Conservation (phyloP, 2,113 vertebrate species). For the Melospiza georgiana region DNA sequence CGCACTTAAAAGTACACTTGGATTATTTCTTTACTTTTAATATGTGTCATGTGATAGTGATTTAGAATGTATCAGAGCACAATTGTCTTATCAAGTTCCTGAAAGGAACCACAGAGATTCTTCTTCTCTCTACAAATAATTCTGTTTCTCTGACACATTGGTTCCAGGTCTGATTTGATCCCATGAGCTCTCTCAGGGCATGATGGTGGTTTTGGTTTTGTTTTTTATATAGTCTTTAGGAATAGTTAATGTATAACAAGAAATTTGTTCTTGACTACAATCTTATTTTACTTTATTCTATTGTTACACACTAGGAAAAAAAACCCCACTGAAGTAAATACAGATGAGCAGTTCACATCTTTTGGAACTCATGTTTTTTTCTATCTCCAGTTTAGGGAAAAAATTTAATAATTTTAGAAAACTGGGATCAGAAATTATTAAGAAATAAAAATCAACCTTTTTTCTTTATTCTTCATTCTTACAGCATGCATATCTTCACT, state of each 20-base stretch:
- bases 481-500: not conserved
- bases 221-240: not conserved
- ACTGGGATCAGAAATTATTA: not conserved
- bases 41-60: fast-evolving
- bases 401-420: not conserved
- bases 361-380: not conserved
- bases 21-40: not conserved
- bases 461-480: not conserved
- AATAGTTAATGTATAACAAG: not conserved
- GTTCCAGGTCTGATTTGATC: not conserved
- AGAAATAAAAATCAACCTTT: not conserved
- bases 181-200: not conserved
- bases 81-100: not conserved
- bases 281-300: not conserved
- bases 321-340: not conserved
- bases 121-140: not conserved
- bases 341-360: not conserved
- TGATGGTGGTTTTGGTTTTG: not conserved
- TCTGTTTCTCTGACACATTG: not conserved
- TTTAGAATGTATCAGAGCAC: not conserved
- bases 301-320: not conserved
- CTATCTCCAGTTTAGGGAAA: not conserved
- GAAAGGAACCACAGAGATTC: not conserved
- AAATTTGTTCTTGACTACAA: not conserved
- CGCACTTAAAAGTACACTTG: not conserved